These are phyloP conservation scores for Drosophila nikananu DNA, from an alignment of 1,140 invertebrate genomes.

Conservation along the genomic window DNA sequence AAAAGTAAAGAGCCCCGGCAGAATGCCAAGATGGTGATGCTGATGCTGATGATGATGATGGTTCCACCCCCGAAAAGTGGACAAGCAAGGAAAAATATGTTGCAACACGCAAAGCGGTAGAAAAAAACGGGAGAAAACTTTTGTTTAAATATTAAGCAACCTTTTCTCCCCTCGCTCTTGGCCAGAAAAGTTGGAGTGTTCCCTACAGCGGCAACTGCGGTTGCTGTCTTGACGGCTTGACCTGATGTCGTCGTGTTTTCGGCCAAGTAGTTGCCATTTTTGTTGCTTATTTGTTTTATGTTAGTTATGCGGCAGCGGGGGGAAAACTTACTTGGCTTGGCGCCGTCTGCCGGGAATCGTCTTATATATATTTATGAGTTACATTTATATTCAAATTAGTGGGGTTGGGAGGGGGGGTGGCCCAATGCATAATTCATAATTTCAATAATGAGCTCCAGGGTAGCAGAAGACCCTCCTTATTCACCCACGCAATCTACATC, in stretches of 20 bases:
- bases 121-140: conserved; percentile 22
- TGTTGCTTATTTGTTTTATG: conserved; percentile 55
- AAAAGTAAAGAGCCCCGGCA: conserved; percentile 29
- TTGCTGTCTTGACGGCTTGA: conserved; percentile 55
- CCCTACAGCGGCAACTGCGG: conserved; percentile 26
- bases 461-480: conserved; percentile 28
- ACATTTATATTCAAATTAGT: conserved; percentile 66
- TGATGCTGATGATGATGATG: conserved; percentile 18
- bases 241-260: conserved; percentile 50
- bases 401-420: not conserved
- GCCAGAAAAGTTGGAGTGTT: conserved; percentile 63
- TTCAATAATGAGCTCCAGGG: conserved; percentile 64
- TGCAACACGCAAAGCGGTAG: conserved; percentile 26
- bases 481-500: conserved; percentile 31
- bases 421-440: conserved; percentile 67
- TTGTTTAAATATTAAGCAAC: conserved; percentile 74
- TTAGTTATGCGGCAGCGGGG: conserved; percentile 31
- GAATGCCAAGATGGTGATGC: conserved; percentile 26
- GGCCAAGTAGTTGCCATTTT: conserved; percentile 53
- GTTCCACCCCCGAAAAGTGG: conserved; percentile 42
- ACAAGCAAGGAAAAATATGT: conserved; percentile 41
- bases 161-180: conserved; percentile 6
- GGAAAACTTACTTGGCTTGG: conserved; percentile 44
- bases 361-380: conserved; percentile 62
- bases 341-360: conserved; percentile 35